Percentiles rank a stretch among this genome's conserved stretches.
Conservation (phyloP, 64 coral and sea anemone species). For the Orbicella faveolata region DNA sequence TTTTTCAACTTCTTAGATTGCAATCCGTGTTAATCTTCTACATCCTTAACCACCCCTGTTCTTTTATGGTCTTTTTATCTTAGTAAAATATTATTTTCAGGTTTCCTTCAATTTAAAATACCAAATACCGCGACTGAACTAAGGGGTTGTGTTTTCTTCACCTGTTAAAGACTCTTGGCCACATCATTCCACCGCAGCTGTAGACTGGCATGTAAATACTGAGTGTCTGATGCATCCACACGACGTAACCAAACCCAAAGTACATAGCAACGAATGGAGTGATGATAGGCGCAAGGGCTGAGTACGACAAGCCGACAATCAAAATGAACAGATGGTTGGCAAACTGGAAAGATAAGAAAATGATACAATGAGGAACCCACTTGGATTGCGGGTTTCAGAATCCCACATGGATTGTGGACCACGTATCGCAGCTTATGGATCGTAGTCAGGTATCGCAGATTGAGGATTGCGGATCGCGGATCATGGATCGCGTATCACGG, state of each 20-base stretch:
- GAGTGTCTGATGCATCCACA: slow-evolving; percentile 66
- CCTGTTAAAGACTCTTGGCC: slow-evolving; percentile 80
- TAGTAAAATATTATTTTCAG: neutral
- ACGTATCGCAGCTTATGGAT: no score
- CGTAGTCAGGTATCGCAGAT: no score
- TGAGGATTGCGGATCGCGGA: neutral
- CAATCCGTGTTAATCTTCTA: no score
- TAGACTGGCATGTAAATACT: slow-evolving; percentile 59
- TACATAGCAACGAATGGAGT: slow-evolving; percentile 68
- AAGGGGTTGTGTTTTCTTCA: neutral
- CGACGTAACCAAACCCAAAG: slow-evolving; percentile 78
- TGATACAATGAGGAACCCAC: neutral
- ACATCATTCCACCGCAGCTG: slow-evolving; percentile 65
- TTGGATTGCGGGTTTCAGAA: neutral
- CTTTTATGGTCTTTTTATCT: neutral
- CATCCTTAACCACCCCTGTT: no score
- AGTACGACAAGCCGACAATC: slow-evolving; percentile 71
- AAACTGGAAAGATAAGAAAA: slow-evolving; percentile 17
- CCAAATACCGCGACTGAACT: neutral
- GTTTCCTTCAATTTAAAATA: no score
- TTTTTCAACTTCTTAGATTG: no score
- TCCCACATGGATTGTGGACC: no score
- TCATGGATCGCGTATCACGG: neutral
- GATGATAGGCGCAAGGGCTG: slow-evolving; percentile 60
- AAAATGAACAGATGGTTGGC: slow-evolving; percentile 74